Evolutionary conservation across 1,140 invertebrate species (phyloP).

Genomic region (Tetranychus urticae): DNA sequence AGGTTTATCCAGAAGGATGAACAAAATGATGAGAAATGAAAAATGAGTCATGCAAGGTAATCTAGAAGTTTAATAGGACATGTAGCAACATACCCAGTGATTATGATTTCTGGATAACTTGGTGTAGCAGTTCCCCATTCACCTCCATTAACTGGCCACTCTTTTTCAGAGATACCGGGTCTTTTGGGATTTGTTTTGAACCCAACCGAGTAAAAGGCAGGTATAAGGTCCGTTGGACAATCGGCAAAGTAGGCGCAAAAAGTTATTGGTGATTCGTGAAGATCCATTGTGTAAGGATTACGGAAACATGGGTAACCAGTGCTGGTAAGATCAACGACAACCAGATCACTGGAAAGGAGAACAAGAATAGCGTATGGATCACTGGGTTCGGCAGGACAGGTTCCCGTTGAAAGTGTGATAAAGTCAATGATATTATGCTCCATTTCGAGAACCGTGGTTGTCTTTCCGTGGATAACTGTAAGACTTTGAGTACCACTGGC

Average conservation of each 20-base stretch:
- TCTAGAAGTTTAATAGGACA: too few relatives aligned
- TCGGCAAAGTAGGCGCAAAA: slow-evolving; percentile 87
- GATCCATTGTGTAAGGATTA: slow-evolving; percentile 90
- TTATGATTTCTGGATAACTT: slow-evolving; percentile 86
- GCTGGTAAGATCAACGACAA: slow-evolving; percentile 83
- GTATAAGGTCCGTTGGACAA: slow-evolving; percentile 87
- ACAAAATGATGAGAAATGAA: background rate
- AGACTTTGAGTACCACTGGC: slow-evolving; percentile 24
- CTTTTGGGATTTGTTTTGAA: slow-evolving; percentile 28
- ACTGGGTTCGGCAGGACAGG: slow-evolving; percentile 59
- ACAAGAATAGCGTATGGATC: slow-evolving; percentile 94
- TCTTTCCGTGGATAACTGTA: slow-evolving; percentile 80
- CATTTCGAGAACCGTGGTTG: slow-evolving; percentile 93
- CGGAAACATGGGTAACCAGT: slow-evolving; percentile 93
- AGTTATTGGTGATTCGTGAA: slow-evolving; percentile 90
- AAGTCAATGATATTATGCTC: slow-evolving; percentile 95
- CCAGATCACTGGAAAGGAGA: slow-evolving; percentile 86
- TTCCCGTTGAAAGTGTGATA: slow-evolving; percentile 76
- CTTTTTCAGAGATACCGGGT: slow-evolving; percentile 35
- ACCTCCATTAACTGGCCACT: slow-evolving; percentile 87
- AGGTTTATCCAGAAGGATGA: too few relatives aligned
- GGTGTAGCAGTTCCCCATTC: slow-evolving; percentile 71
- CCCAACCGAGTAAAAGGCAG: slow-evolving; percentile 70
- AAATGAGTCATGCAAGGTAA: background rate
- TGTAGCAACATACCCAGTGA: slow-evolving; percentile 47